Conservation (phyloP, 2,888 invertebrate genomes). For the Dicyrtoma fusca region DNA sequence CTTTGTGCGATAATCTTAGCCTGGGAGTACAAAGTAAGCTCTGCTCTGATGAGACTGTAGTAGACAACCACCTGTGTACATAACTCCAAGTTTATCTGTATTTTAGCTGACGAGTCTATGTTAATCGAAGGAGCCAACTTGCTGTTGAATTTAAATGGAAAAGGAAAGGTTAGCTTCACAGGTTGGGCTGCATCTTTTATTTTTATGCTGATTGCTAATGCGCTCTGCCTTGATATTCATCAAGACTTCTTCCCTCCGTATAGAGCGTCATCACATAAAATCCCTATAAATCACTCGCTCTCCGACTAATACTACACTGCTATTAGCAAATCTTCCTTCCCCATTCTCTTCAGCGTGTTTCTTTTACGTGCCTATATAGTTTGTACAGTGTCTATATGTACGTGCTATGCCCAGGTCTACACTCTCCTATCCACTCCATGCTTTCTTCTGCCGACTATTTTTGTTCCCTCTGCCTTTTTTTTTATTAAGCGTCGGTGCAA, state of each 20-base stretch:
- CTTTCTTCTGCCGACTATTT: too few species aligned
- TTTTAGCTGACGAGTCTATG: not conserved
- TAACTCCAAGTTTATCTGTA: constrained; percentile 1
- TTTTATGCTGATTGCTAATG: constrained; percentile 11
- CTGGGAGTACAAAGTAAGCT: not conserved
- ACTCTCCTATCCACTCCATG: too few species aligned
- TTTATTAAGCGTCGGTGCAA: too few species aligned
- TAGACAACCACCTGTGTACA: constrained; percentile 24
- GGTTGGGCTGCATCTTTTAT: not conserved
- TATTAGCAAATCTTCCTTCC: not conserved
- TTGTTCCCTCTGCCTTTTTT: too few species aligned
- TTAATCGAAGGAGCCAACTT: not conserved
- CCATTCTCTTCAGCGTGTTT: not conserved
- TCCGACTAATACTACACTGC: not conserved
- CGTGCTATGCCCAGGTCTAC: too few species aligned
- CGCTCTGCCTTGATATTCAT: constrained; percentile 6
- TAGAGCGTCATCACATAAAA: constrained; percentile 3
- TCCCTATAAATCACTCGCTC: constrained; percentile 5
- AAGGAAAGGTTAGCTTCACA: not conserved
- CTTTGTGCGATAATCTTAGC: constrained; percentile 10
- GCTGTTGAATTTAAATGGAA: not conserved
- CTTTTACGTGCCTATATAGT: too few species aligned
- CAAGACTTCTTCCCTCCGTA: not conserved
- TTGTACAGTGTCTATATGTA: too few species aligned
- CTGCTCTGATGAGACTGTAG: too few species aligned